Evolutionary conservation across 2,888 invertebrate species (phyloP), one percentile per base, ranked within the genome.

Genomic region (Orgyia antiqua): DNA sequence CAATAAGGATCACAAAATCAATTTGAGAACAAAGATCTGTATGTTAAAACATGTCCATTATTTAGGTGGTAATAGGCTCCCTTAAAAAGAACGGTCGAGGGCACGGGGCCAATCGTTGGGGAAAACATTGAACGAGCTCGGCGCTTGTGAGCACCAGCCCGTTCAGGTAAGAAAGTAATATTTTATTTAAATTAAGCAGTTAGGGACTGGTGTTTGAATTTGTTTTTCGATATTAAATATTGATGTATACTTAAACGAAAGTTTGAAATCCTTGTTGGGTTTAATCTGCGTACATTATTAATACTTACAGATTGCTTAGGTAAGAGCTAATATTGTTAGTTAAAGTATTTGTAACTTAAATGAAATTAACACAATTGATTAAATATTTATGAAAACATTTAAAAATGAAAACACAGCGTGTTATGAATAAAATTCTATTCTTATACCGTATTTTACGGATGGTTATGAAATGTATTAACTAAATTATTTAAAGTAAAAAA

Each of bases 1-100:
- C 70, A 69, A 68, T 68, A 71, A 62, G 68, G 63, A 58, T 68
- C 68, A 57, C 61, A 62, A 68, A 78, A 79, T 75, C 76, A 77
- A 80, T 79, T 71, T 69, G 62, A 47, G 53, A 59, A 65, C 64
- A 63, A 56, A 59, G 61, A 70, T 68, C 58, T 68, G 63, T 64
- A 51, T 63, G 63, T 67, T 74, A 67, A 71, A 74, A 71, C 75
- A 71, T 74, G 74, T 72, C 70, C 67, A 73, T 77, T 79, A 79
- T 77, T 77, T 73, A 77, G 64, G 54, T 56, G 50, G 61, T 58
- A 64, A 61, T 52, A 65, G 58, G 62, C 49, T 42, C 47, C 57
- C 51, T 44, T 37, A 44, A 48, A 36, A 49, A 52, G 55, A 53
- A 49, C 56, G 52, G 51, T 44, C 31, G 58, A 58, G 66, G 68